Evolutionary conservation across 2,888 invertebrate genomes (phyloP), one percentile per base, ranked within the genome.

Genomic region (Asteroscopus sphinx): DNA sequence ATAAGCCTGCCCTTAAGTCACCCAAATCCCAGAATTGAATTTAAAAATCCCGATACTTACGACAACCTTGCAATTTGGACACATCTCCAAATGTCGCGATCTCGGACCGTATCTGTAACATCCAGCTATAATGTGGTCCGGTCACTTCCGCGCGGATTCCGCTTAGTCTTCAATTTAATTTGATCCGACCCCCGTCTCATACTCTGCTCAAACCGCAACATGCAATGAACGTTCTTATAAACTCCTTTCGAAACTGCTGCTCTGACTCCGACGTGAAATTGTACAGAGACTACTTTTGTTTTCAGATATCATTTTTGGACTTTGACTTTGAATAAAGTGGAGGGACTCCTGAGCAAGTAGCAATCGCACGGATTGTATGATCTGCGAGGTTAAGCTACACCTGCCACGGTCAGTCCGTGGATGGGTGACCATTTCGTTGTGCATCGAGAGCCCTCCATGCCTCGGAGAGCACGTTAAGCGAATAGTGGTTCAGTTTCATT

Each of bases 131-230:
- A 77, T 73, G 69, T 71, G 68, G 68, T 55, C 8, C 72, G 82
- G 85, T 85, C 83, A 87, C 78, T 77, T 77, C 73, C 68, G 76
- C 71, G 78, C 76, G 74, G 76, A 79, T 85, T 84, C 79, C 82
- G 87, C 85, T 86, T 83, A 86, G 84, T 86, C 83, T 84, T 85
- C 87, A 87, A 85, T 88, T 88, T 88, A 87, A 89, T 89, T 89
- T 86, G 83, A 89, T 86, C 86, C 81, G 69, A 76, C 65, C 68
- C 64, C 70, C 73, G 33, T 55, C 70, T 57, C 68, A 65, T 68
- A 68, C 78, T 56, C 55, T 55, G 52, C 68, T 60, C 66, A 76
- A 70, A 77, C 83, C 81, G 84, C 86, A 83, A 87, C 85, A 86
- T 86, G 81, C 82, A 82, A 83, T 81, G 83, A 84, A 54, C 48